Percentiles rank a stretch among this genome's conserved stretches.
Evolutionary conservation across 2,113 vertebrate genomes (phyloP).

Genomic region (Cricetomys ansorgei): DNA sequence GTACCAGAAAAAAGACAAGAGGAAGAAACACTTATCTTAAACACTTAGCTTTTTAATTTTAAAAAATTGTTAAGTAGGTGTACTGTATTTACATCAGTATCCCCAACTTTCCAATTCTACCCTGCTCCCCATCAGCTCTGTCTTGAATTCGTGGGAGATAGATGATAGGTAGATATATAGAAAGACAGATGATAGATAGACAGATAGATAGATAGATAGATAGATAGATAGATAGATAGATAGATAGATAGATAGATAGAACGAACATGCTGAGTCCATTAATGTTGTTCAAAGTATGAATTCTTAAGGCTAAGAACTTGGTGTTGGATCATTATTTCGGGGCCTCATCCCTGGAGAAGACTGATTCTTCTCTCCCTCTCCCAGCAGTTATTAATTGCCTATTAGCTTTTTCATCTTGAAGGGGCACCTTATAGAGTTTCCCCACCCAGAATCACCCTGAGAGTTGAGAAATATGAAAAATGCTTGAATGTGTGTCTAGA

Average conservation of each 20-base stretch:
- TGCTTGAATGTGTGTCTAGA: neutral
- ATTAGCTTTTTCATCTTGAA: neutral
- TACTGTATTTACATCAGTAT: neutral
- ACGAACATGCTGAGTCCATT: no score
- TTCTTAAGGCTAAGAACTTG: neutral
- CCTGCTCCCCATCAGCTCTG: no score
- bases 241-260: no score
- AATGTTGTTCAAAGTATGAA: neutral
- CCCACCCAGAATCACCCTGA: neutral
- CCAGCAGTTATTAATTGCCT: neutral
- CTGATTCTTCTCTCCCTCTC: neutral
- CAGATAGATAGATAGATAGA: no score
- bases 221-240: no score
- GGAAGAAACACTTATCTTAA: no score
- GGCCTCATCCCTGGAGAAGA: neutral
- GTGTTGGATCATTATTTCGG: neutral
- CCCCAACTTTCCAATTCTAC: no score
- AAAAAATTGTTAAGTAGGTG: neutral
- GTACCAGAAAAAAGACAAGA: neutral
- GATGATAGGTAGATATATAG: no score
- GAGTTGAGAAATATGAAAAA: neutral
- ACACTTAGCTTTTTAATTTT: no score
- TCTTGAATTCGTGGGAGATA: no score
- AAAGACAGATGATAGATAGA: no score
- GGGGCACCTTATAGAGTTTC: no score